These are phyloP conservation scores for Rhadina sibilatrix DNA, from an alignment of 2,113 vertebrate species.

Conservation along the genomic window DNA sequence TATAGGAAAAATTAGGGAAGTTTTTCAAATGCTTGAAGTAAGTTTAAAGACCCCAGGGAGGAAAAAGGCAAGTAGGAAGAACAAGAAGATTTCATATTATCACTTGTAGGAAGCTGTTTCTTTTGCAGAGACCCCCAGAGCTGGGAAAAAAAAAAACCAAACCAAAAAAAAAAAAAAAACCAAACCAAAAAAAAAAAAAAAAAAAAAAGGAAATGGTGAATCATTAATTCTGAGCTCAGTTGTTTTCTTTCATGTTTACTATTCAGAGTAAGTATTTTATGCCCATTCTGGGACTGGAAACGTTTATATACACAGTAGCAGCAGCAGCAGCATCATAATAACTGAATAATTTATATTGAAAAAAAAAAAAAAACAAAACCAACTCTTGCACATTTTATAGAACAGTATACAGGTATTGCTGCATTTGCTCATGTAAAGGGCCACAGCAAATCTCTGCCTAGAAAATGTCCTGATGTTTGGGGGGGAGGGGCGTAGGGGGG, in stretches of 20 bases:
- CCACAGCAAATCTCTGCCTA: background rate
- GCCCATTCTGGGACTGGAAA: constrained; percentile 41
- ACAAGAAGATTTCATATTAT: constrained; percentile 26
- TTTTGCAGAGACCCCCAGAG: constrained; percentile 1
- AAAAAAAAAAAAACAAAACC: background rate
- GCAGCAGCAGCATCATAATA: background rate
- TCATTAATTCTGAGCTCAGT: constrained; percentile 37
- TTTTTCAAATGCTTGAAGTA: constrained; percentile 6
- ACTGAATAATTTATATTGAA: constrained; percentile 10
- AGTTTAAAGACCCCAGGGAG: constrained; percentile 5
- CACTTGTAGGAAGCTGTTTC: constrained; percentile 25
- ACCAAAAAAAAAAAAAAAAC: background rate
- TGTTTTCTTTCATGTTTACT: constrained; percentile 44
- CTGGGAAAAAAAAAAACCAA: background rate
- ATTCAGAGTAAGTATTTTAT: constrained; percentile 43
- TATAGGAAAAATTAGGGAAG: background rate
- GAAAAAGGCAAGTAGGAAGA: constrained; percentile 18
- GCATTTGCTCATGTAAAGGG: background rate
- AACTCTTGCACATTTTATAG: background rate
- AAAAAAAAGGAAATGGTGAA: constrained; percentile 6
- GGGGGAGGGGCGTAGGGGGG: too few relatives aligned
- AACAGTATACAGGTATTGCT: background rate
- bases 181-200: background rate
- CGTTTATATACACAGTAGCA: background rate
- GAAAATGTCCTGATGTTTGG: background rate